Evolutionary conservation across 2,888 invertebrate genomes (phyloP).

Genomic region (Cheilosia pagana): DNA sequence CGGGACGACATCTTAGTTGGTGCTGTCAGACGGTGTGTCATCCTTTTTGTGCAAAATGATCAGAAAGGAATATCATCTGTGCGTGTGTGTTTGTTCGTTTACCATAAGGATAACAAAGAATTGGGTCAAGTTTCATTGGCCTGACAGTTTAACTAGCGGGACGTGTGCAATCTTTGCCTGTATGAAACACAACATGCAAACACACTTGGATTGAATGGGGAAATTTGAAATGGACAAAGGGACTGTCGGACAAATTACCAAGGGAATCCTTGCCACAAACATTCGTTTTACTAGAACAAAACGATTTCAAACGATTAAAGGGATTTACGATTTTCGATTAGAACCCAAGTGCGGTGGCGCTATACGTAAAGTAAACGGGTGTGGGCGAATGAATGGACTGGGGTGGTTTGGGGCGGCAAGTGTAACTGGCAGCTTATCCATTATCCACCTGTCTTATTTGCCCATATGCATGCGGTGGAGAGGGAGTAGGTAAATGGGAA

Average conservation of each 20-base stretch:
- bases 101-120: slow-evolving; percentile 17
- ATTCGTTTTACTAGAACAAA: slow-evolving; percentile 8
- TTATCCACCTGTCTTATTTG: slow-evolving; percentile 55
- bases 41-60: slow-evolving; percentile 12
- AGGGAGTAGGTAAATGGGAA: slow-evolving; percentile 6
- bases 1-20: slow-evolving; percentile 27
- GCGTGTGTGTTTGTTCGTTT: slow-evolving; percentile 14
- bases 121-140: slow-evolving; percentile 72
- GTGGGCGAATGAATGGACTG: slow-evolving; percentile 22
- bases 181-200: slow-evolving; percentile 18
- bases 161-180: slow-evolving; percentile 3
- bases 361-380: slow-evolving; percentile 10
- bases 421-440: slow-evolving; percentile 47
- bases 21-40: slow-evolving; percentile 43
- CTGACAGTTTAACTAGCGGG: slow-evolving; percentile 34
- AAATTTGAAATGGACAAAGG: slow-evolving; percentile 37
- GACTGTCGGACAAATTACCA: background rate
- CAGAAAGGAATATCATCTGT: slow-evolving; percentile 22
- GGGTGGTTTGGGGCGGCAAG: background rate
- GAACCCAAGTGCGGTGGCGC: slow-evolving; percentile 1
- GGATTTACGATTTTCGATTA: slow-evolving; percentile 66
- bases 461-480: background rate
- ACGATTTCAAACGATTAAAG: slow-evolving; percentile 46
- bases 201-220: slow-evolving; percentile 20
- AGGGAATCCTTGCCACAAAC: slow-evolving; percentile 13